These are phyloP conservation scores for Argyresthia goedartella DNA, from an alignment of 2,888 invertebrate genomes.

Conservation along the genomic window DNA sequence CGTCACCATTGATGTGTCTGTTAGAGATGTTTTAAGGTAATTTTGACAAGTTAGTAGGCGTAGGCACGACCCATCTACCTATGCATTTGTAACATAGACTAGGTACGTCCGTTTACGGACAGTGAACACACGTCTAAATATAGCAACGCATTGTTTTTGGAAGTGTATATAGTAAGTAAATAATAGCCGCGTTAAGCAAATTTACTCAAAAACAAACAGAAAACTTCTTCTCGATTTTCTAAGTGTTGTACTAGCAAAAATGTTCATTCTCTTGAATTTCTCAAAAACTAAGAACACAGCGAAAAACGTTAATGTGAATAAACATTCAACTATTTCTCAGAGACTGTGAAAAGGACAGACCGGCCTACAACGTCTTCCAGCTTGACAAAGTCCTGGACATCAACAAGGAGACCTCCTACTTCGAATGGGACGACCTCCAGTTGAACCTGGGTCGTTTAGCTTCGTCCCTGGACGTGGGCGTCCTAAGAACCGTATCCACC, in stretches of 20 bases:
- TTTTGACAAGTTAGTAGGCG: neutral
- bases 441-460: constrained; percentile 63
- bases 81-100: too few relatives aligned
- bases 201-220: too few relatives aligned
- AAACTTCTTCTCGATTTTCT: too few relatives aligned
- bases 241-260: too few relatives aligned
- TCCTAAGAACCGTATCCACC: constrained; percentile 67
- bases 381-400: constrained; percentile 78
- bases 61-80: neutral
- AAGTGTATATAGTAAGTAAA: too few relatives aligned
- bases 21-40: constrained; percentile 65
- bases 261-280: too few relatives aligned
- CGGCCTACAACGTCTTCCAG: constrained; percentile 81
- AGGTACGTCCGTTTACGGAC: too few relatives aligned
- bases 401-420: constrained; percentile 75
- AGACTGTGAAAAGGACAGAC: constrained; percentile 78
- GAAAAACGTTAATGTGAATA: too few relatives aligned
- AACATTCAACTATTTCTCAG: constrained; percentile 41
- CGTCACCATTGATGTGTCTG: constrained; percentile 60
- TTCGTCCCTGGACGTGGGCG: constrained; percentile 64
- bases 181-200: too few relatives aligned
- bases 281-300: too few relatives aligned
- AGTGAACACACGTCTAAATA: too few relatives aligned
- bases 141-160: too few relatives aligned
- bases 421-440: constrained; percentile 73